Conservation (phyloP, 2,113 vertebrate species). For the Prunella fulvescens region DNA sequence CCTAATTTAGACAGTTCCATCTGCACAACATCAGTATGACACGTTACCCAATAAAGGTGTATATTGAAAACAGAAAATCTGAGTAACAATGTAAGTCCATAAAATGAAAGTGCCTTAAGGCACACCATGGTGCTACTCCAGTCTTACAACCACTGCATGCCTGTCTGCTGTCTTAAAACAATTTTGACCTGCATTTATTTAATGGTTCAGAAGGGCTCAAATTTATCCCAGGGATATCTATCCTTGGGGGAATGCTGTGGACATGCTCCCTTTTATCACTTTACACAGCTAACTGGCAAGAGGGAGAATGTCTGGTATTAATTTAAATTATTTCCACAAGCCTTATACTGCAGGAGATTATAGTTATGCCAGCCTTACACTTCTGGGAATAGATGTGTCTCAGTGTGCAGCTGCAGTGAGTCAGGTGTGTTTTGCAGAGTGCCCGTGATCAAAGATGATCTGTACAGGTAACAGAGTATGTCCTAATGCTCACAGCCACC, state of each 20-base stretch:
- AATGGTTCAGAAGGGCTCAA: neutral
- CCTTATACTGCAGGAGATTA: neutral
- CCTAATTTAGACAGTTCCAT: neutral
- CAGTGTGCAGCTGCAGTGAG: neutral
- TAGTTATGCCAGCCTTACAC: neutral
- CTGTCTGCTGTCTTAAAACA: neutral
- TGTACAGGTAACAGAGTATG: accelerated
- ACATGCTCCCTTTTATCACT: neutral
- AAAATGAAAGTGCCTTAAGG: neutral
- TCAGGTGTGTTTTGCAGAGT: neutral
- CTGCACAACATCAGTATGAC: neutral
- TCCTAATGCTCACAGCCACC: neutral
- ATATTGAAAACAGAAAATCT: neutral
- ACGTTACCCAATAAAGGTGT: accelerated
- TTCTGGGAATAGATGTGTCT: neutral
- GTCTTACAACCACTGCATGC: neutral
- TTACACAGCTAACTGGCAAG: neutral
- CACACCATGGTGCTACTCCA: accelerated
- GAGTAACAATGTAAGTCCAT: neutral
- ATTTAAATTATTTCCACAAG: neutral
- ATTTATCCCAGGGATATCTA: neutral
- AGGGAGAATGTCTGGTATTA: neutral
- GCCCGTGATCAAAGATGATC: neutral
- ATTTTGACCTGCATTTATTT: neutral
- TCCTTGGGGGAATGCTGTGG: neutral